Conservation (phyloP, 2,888 invertebrate genomes). For the Ormyrus rosae region DNA sequence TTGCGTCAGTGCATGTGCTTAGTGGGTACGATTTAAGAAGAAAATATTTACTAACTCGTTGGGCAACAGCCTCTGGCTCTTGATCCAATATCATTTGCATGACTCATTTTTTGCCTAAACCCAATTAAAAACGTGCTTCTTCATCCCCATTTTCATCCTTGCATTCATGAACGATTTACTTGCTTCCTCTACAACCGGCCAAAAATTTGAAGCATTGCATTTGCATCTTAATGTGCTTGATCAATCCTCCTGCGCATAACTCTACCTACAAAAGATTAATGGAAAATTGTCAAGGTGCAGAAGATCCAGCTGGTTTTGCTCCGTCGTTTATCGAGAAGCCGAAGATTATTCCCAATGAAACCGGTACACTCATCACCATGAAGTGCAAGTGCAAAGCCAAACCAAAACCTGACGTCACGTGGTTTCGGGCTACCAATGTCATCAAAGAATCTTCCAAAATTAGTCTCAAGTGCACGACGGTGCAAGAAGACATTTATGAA, state of each 20-base stretch:
- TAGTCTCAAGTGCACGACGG: conserved; percentile 85
- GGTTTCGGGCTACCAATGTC: conserved; percentile 93
- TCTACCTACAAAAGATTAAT: conserved; percentile 37
- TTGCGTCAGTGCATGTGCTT: neutral
- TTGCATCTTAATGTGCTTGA: neutral
- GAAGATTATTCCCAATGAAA: conserved; percentile 98
- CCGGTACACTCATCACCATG: conserved; percentile 97
- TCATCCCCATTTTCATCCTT: neutral
- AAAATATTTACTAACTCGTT: neutral
- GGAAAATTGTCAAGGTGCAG: conserved; percentile 83
- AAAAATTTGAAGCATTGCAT: too few relatives aligned
- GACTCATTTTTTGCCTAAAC: conserved; percentile 11
- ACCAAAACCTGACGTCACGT: conserved; percentile 95
- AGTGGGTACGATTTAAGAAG: neutral
- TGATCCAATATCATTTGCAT: conserved; percentile 10
- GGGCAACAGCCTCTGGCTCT: too few relatives aligned
- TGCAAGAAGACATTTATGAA: conserved; percentile 92
- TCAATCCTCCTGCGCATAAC: neutral
- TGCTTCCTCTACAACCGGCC: neutral
- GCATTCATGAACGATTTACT: neutral
- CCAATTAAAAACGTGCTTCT: neutral
- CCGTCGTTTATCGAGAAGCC: conserved; percentile 99
- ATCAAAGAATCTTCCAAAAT: conserved; percentile 91
- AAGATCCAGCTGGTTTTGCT: conserved; percentile 94
- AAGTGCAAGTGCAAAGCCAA: conserved; percentile 97